Percentiles rank a stretch among this genome's conserved stretches.
Conservation (phyloP, 2,888 invertebrate species). For the Piscicola geometra region DNA sequence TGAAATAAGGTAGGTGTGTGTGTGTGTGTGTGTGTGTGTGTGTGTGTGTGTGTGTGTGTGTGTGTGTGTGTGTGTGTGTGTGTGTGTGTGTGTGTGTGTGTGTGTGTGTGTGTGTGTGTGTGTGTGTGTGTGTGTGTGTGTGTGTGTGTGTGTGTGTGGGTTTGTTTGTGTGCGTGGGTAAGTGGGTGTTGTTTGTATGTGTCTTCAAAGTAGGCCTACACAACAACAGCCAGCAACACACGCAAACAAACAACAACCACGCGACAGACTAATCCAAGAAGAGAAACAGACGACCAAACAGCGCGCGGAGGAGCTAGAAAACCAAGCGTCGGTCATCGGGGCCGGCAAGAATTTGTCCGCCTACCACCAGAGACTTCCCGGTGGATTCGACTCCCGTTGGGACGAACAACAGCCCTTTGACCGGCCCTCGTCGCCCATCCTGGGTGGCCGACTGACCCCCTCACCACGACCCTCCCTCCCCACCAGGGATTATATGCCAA, state of each 20-base stretch:
- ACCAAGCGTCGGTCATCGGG: slow-evolving; percentile 70
- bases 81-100: slow-evolving; percentile 7
- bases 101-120: too few species aligned
- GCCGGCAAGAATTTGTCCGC: background rate
- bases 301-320: slow-evolving; percentile 92
- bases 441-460: slow-evolving; percentile 84
- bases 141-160: too few species aligned
- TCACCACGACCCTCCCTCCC: slow-evolving; percentile 42
- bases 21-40: slow-evolving; percentile 30
- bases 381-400: slow-evolving; percentile 58
- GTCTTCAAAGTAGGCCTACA: too few species aligned
- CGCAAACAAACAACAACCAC: background rate
- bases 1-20: slow-evolving; percentile 70
- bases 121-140: too few species aligned
- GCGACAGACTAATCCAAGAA: slow-evolving; percentile 68
- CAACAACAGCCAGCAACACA: too few species aligned
- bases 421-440: slow-evolving; percentile 64
- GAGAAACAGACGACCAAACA: slow-evolving; percentile 83
- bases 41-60: slow-evolving; percentile 34
- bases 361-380: slow-evolving; percentile 62
- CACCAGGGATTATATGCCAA: slow-evolving; percentile 64
- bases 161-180: too few species aligned
- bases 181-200: too few species aligned
- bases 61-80: slow-evolving; percentile 31
- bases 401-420: slow-evolving; percentile 68